Conservation (phyloP, 1,140 invertebrate species). For the Cydia amplana region DNA sequence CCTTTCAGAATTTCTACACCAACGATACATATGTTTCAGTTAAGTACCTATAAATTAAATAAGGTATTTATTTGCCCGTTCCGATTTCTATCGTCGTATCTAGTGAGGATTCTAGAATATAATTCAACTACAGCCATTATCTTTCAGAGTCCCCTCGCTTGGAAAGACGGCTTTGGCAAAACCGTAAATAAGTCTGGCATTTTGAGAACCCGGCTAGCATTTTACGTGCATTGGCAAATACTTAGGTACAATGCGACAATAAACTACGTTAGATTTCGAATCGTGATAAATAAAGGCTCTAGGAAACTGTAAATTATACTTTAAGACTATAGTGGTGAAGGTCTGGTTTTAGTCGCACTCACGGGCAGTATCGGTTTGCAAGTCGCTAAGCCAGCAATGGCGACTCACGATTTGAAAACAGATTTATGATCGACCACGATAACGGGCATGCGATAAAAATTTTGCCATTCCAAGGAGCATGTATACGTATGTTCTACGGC, state of each 20-base stretch:
- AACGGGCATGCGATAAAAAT: slow-evolving; percentile 78
- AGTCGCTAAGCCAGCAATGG: slow-evolving; percentile 58
- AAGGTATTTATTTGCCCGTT: not conserved
- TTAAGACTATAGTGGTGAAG: slow-evolving; percentile 54
- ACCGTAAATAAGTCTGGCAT: slow-evolving; percentile 75
- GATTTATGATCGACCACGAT: slow-evolving; percentile 79
- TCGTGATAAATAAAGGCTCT: slow-evolving; percentile 61
- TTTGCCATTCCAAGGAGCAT: slow-evolving; percentile 67
- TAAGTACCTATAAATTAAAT: slow-evolving; percentile 39
- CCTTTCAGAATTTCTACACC: slow-evolving; percentile 52
- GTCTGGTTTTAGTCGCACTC: slow-evolving; percentile 52
- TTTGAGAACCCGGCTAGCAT: slow-evolving; percentile 74
- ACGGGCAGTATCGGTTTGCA: slow-evolving; percentile 54
- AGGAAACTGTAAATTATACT: slow-evolving; percentile 61
- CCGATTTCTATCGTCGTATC: slow-evolving; percentile 34
- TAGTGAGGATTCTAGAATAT: slow-evolving; percentile 39
- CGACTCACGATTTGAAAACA: slow-evolving; percentile 78
- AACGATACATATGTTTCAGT: slow-evolving; percentile 33
- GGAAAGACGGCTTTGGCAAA: slow-evolving; percentile 48
- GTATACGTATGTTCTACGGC: slow-evolving; percentile 40
- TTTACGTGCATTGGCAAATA: slow-evolving; percentile 78
- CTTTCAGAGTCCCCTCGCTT: slow-evolving; percentile 39
- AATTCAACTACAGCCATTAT: slow-evolving; percentile 45
- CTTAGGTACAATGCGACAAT: slow-evolving; percentile 75
- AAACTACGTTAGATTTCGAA: slow-evolving; percentile 59